Conservation (phyloP, 2,797 vertebrate genomes). For the Enteromius argenteus region DNA sequence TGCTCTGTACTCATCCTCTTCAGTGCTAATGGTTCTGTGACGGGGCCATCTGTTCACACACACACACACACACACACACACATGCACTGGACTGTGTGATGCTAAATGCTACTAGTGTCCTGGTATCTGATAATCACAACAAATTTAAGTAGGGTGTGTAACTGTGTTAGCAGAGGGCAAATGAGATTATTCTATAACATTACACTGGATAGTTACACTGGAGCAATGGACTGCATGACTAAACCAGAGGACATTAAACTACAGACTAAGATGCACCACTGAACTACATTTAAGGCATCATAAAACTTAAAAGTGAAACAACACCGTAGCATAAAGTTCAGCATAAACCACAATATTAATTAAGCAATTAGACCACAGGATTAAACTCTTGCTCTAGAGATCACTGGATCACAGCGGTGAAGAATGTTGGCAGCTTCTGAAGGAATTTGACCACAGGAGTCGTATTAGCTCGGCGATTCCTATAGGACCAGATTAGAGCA, state of each 20-base stretch:
- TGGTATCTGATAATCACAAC: slow-evolving; percentile 39
- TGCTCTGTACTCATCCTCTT: slow-evolving; percentile 40
- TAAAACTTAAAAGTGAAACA: slow-evolving; percentile 9
- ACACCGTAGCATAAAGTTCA: slow-evolving; percentile 6
- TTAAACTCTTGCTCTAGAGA: slow-evolving; percentile 24
- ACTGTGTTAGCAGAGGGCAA: slow-evolving; percentile 20
- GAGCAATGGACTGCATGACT: slow-evolving; percentile 23
- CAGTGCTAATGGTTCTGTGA: slow-evolving; percentile 54
- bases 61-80: slow-evolving; percentile 11
- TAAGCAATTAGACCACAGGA: slow-evolving; percentile 24
- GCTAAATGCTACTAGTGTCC: slow-evolving; percentile 43
- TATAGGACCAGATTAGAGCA: slow-evolving; percentile 10
- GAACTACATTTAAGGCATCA: slow-evolving; percentile 4
- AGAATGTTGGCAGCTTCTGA: slow-evolving; percentile 25
- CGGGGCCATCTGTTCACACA: slow-evolving; percentile 59
- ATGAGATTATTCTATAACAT: slow-evolving; percentile 41
- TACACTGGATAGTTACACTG: slow-evolving; percentile 20
- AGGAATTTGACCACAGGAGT: slow-evolving; percentile 12
- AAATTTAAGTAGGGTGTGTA: slow-evolving; percentile 40
- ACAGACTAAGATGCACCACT: slow-evolving; percentile 20
- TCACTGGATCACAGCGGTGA: slow-evolving; percentile 18
- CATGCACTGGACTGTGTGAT: slow-evolving; percentile 29
- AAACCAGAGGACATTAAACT: neutral
- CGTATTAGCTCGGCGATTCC: neutral
- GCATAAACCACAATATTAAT: slow-evolving; percentile 14